phyloP scores from a whole-genome alignment of 2,797 vertebrate genomes.

The Eremophila alpestris region DNA sequence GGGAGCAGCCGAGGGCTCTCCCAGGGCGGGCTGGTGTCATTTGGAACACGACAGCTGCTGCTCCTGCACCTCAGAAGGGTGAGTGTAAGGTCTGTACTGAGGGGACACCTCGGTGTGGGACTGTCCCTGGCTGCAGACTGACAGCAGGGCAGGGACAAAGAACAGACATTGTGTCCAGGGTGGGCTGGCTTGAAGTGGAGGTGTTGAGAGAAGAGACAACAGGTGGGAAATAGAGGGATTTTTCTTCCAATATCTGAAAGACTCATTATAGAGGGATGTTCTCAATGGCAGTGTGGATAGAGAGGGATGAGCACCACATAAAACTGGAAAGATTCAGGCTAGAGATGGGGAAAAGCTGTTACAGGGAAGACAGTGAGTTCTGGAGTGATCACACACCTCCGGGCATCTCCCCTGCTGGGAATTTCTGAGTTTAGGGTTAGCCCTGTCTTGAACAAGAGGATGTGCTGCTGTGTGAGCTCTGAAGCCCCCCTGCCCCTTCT shows the following conservation, averaged over 20 bases:
- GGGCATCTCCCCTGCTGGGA: neutral
- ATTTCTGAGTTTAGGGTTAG: neutral
- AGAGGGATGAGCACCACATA: neutral
- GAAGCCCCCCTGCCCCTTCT: neutral
- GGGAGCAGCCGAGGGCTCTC: neutral
- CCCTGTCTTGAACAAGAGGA: neutral
- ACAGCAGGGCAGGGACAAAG: neutral
- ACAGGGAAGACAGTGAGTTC: neutral
- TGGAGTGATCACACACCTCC: neutral
- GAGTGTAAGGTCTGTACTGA: accelerated
- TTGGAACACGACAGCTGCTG: neutral
- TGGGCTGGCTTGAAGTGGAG: neutral
- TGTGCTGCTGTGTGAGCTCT: neutral
- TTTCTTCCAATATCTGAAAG: neutral
- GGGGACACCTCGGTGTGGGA: neutral
- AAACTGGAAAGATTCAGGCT: neutral
- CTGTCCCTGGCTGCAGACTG: neutral
- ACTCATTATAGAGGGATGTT: neutral
- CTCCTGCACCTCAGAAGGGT: accelerated
- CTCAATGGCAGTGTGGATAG: neutral
- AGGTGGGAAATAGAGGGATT: neutral
- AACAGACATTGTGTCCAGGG: neutral
- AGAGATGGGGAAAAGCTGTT: neutral
- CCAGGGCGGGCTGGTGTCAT: too few relatives aligned
- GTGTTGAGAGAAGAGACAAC: neutral